Evolutionary conservation across 2,888 invertebrate genomes (phyloP).

Genomic region (Coecobrya sp.): DNA sequence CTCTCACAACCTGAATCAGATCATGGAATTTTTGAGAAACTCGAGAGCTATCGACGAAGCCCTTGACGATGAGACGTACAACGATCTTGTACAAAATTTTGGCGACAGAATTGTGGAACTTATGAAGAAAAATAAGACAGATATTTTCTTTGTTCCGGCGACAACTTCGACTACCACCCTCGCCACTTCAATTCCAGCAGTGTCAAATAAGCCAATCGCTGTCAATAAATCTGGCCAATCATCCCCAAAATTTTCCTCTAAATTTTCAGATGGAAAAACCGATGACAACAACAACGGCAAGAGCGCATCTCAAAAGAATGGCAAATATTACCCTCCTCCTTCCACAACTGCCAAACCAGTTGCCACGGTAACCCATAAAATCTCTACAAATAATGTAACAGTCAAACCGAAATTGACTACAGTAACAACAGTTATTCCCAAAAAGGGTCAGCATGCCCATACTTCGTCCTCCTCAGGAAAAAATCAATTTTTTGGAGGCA

Average conservation of each 20-base stretch:
- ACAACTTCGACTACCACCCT: background rate
- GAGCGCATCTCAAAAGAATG: conserved; percentile 46
- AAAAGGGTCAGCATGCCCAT: conserved; percentile 44
- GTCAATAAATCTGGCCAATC: background rate
- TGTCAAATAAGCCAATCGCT: background rate
- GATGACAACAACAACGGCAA: background rate
- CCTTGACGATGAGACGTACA: conserved; percentile 71
- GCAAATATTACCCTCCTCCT: background rate
- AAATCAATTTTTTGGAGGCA: background rate
- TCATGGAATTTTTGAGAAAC: conserved; percentile 74
- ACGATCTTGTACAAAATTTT: conserved; percentile 72
- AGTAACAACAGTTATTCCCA: background rate
- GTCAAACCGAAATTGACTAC: conserved; percentile 40
- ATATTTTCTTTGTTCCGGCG: conserved; percentile 70
- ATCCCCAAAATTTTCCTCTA: conserved; percentile 11
- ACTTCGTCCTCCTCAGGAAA: background rate
- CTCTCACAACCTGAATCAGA: conserved; percentile 66
- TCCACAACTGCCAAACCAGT: conserved; percentile 49
- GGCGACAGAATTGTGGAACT: conserved; percentile 67
- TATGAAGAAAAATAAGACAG: conserved; percentile 74
- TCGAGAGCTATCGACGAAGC: conserved; percentile 72
- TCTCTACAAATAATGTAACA: conserved; percentile 12
- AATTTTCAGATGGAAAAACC: conserved; percentile 18
- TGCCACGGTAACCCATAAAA: background rate
- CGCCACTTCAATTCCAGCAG: conserved; percentile 3